phyloP scores from a whole-genome alignment of 2,888 invertebrate genomes.

The Cryptocephalus moraei region DNA sequence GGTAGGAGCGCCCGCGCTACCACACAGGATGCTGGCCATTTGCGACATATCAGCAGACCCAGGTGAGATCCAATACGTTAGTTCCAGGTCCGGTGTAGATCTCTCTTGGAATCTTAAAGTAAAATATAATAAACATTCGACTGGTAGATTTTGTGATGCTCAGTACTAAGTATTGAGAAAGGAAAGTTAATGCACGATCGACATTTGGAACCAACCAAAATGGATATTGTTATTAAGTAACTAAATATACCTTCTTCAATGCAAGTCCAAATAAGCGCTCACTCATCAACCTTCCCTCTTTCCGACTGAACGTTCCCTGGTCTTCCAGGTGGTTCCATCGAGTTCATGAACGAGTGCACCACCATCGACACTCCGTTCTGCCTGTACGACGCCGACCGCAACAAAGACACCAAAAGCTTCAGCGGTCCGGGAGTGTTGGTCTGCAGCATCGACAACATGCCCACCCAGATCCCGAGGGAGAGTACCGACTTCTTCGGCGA shows the following conservation, averaged over 20 bases:
- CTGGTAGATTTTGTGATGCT: too few species aligned
- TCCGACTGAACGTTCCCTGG: constrained; percentile 28
- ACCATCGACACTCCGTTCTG: constrained; percentile 99
- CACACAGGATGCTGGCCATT: constrained; percentile 86
- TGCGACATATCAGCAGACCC: constrained; percentile 99
- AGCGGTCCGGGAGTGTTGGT: constrained; percentile 95
- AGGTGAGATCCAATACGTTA: constrained; percentile 37
- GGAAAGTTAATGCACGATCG: too few species aligned
- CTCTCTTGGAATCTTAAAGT: too few species aligned
- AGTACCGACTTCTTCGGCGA: constrained; percentile 98
- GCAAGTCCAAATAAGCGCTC: too few species aligned
- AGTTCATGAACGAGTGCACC: constrained; percentile 99
- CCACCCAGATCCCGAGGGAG: constrained; percentile 94
- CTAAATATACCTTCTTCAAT: too few species aligned
- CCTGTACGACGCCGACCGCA: constrained; percentile 97
- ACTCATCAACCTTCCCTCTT: too few species aligned
- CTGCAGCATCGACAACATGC: constrained; percentile 99
- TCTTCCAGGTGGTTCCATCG: constrained; percentile 54
- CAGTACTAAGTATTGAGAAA: too few species aligned
- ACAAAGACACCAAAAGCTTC: constrained; percentile 93
- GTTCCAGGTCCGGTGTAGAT: too few species aligned
- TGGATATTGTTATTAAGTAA: too few species aligned
- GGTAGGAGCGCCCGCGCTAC: constrained; percentile 76
- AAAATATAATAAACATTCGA: too few species aligned
- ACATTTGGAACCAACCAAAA: too few species aligned